A percentile compares a stretch with the other conserved stretches of the same genome.
phyloP scores from a whole-genome alignment of 1,140 invertebrate genomes.

The Liolophura sinensis region DNA sequence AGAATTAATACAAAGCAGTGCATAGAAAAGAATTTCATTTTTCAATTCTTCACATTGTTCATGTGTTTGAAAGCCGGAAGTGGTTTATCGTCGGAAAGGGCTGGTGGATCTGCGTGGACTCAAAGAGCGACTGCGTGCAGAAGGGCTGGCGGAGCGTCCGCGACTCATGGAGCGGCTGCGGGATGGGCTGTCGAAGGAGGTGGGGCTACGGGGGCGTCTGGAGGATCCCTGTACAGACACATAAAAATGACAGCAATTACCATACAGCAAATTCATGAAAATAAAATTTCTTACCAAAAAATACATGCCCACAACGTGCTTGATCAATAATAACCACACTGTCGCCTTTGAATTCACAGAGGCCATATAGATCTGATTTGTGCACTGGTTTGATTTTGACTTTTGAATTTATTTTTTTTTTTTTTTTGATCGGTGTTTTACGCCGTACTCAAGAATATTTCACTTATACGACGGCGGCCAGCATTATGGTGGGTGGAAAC shows the following conservation, averaged over 20 bases:
- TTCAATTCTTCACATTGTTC: no score
- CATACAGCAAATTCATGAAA: not conserved
- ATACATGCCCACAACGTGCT: not conserved
- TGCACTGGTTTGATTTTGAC: not conserved
- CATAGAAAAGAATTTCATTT: no score
- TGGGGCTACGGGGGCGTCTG: constrained; percentile 40
- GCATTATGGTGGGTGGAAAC: no score
- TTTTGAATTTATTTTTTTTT: no score
- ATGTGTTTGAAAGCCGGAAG: no score
- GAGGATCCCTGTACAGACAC: constrained; percentile 24
- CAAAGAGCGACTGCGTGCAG: constrained; percentile 27
- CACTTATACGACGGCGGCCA: no score
- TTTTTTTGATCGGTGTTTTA: no score
- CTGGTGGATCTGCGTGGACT: constrained; percentile 29
- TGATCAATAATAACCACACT: not conserved
- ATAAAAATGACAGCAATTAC: constrained; percentile 3
- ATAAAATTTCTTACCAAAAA: constrained; percentile 1
- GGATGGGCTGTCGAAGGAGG: constrained; percentile 34
- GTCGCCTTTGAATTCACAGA: not conserved
- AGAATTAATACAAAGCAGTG: no score
- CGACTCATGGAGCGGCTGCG: constrained; percentile 42
- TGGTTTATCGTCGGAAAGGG: no score
- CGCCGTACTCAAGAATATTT: no score
- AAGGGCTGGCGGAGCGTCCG: constrained; percentile 5
- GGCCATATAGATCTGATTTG: not conserved